Evolutionary conservation across 2,888 invertebrate genomes (phyloP), one percentile per base, ranked within the genome.

Genomic region (Drosophila greeni): DNA sequence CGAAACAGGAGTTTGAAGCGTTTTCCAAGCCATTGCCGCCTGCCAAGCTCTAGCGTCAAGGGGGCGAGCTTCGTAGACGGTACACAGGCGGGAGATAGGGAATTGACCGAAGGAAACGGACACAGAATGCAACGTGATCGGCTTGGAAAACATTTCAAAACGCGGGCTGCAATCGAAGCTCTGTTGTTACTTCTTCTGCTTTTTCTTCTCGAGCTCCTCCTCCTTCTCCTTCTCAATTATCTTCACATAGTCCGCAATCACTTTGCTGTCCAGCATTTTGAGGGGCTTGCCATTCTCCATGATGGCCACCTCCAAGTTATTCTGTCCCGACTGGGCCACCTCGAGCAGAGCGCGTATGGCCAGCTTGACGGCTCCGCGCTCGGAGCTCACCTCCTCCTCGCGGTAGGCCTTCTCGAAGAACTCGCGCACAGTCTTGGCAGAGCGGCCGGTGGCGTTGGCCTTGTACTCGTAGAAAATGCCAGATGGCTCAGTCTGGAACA

Each of bases 391-490:
- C 85, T 95, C 95, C 77, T 98, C 97, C 40, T 93, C 90, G 53
- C 94, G 94, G 87, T 99, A 99, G 88, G 97, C 95, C 88, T 99
- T 99, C 89, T 99, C 99, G 77, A 99, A 91, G 89, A 98, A 99
- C 90, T 99, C 99, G 65, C 98, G 92, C 0, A 96, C 99, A 31
- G 98, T 97, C 90, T 99, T 99, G 3, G 98, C 98, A 76, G 97
- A 97, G 75, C 99, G 92, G 4, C 99, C 99, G 56, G 99, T 99
- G 11, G 99, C 98, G 91, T 99, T 99, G 2, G 99, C 99, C 90
- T 97, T 97, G 97, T 99, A 99, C 89, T 99, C 99, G 88, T 98
- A 98, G 88, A 98, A 99, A 82, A 98, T 98, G 66, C 98, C 99
- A 54, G 99, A 99, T 7, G 99, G 99, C 89, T 99, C 99, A 33